Evolutionary conservation across 2,888 invertebrate species (phyloP).

Genomic region (Rosalia funebris): DNA sequence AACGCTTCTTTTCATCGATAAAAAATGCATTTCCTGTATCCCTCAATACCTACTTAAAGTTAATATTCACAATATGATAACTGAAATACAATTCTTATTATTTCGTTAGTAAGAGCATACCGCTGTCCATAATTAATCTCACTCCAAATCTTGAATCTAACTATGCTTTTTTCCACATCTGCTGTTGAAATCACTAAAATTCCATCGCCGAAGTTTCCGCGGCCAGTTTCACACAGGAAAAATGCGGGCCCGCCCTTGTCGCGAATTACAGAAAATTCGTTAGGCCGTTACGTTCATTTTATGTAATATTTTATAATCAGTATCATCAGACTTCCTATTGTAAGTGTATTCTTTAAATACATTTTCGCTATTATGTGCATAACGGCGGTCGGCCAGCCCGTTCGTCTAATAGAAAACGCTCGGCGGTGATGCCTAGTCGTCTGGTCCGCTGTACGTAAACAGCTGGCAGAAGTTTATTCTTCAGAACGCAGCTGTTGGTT

Average conservation of each 20-base stretch:
- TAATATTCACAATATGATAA: too few relatives aligned
- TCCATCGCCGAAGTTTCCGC: neutral
- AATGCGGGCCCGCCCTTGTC: neutral
- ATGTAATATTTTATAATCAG: constrained; percentile 58
- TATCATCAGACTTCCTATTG: constrained; percentile 57
- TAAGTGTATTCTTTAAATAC: constrained; percentile 50
- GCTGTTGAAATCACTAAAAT: constrained; percentile 17
- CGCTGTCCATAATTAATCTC: too few relatives aligned
- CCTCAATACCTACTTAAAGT: too few relatives aligned
- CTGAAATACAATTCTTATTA: too few relatives aligned
- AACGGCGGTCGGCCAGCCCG: constrained; percentile 48
- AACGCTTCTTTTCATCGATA: too few relatives aligned
- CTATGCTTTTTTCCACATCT: constrained; percentile 13
- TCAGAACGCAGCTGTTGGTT: constrained; percentile 63
- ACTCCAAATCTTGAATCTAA: too few relatives aligned
- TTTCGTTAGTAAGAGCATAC: too few relatives aligned
- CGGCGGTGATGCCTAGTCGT: constrained; percentile 38
- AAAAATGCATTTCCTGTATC: too few relatives aligned
- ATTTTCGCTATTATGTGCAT: constrained; percentile 62
- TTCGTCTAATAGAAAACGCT: constrained; percentile 38
- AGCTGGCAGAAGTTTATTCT: constrained; percentile 66
- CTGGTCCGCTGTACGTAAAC: constrained; percentile 58
- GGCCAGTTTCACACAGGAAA: neutral
- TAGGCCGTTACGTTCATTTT: constrained; percentile 34
- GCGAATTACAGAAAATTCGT: constrained; percentile 28